phyloP scores from a whole-genome alignment of 2,888 invertebrate species.

The Oligia fasciuncula region DNA sequence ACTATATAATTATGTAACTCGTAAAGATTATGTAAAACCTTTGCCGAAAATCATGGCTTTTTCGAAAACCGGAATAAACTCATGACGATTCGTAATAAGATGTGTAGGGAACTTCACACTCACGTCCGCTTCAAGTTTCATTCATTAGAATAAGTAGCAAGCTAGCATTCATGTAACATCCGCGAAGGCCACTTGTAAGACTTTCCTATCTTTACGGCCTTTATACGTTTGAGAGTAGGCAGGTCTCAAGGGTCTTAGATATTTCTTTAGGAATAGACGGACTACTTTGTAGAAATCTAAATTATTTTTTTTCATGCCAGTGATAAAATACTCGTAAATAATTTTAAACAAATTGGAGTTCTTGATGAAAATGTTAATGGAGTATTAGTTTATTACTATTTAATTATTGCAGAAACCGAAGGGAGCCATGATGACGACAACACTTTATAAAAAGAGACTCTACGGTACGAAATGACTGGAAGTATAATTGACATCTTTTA shows the following conservation, averaged over 20 bases:
- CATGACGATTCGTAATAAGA: not conserved
- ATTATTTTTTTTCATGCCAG: not conserved
- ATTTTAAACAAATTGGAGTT: not conserved
- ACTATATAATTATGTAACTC: not conserved
- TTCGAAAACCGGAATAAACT: conserved; percentile 17
- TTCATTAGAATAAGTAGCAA: conserved; percentile 37
- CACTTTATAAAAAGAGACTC: not conserved
- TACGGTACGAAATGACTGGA: not conserved
- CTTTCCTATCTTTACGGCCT: conserved; percentile 34
- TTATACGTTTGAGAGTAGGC: not conserved
- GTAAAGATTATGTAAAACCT: not conserved
- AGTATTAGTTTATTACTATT: not conserved
- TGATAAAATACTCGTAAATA: not conserved
- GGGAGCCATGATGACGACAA: too few relatives aligned
- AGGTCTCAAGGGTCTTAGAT: not conserved
- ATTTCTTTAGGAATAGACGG: not conserved
- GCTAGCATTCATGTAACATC: conserved; percentile 52
- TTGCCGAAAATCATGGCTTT: not conserved
- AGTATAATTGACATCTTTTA: conserved; percentile 1
- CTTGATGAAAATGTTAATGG: not conserved
- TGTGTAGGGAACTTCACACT: conserved; percentile 21
- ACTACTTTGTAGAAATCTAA: not conserved
- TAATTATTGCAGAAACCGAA: not conserved
- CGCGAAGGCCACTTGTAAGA: conserved; percentile 49
- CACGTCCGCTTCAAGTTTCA: conserved; percentile 32